phyloP scores from a whole-genome alignment of 2,113 vertebrate species.

The Eudorcas thomsonii region DNA sequence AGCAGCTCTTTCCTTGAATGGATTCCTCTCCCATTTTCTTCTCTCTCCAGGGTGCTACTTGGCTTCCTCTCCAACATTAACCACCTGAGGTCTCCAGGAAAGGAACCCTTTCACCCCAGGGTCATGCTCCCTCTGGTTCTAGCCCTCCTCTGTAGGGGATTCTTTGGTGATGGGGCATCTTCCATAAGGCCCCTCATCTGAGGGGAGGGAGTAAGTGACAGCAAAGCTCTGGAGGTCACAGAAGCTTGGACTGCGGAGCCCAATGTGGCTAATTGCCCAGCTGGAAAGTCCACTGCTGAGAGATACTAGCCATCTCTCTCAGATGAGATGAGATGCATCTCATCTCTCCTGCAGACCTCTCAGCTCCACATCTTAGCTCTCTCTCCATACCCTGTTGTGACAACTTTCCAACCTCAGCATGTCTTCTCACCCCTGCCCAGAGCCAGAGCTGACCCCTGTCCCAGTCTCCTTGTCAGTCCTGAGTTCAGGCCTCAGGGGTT shows the following conservation, averaged over 20 bases:
- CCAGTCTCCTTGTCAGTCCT: neutral
- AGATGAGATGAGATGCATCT: neutral
- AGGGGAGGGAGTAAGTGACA: neutral
- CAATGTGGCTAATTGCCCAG: accelerated
- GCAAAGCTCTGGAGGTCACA: neutral
- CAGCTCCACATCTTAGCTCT: neutral
- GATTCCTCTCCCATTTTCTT: neutral
- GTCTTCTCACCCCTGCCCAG: neutral
- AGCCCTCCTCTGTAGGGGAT: neutral
- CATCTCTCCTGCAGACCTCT: neutral
- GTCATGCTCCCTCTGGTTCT: neutral
- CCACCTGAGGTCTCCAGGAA: neutral
- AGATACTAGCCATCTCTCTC: neutral
- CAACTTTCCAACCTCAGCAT: neutral
- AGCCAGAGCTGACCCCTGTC: neutral
- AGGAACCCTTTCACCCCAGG: neutral
- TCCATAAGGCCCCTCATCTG: neutral
- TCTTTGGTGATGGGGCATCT: neutral
- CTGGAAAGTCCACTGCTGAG: neutral
- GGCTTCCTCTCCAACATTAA: neutral
- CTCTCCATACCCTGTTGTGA: neutral
- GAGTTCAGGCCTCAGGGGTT: neutral
- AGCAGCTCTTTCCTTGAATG: conserved; percentile 40
- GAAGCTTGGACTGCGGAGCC: neutral
- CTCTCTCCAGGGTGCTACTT: neutral